These are phyloP conservation scores for Agriopis aurantiaria DNA, from an alignment of 2,888 invertebrate genomes.

Conservation along the genomic window DNA sequence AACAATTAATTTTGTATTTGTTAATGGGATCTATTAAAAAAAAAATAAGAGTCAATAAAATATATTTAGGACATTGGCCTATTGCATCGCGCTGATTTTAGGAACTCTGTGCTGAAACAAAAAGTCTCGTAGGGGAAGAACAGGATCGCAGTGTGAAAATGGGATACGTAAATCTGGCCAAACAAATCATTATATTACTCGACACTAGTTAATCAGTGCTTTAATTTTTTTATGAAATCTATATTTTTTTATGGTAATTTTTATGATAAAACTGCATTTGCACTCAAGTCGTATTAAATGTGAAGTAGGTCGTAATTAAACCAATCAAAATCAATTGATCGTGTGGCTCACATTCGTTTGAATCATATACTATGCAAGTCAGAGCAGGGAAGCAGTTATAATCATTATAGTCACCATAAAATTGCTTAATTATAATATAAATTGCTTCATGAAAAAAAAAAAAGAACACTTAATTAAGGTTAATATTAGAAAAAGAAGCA, in stretches of 20 bases:
- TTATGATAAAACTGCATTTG: slow-evolving; percentile 22
- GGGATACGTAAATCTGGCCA: slow-evolving; percentile 15
- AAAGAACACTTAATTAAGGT: background rate
- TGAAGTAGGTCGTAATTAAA: slow-evolving; percentile 26
- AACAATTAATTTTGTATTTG: too few species aligned
- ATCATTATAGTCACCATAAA: background rate
- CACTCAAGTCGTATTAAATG: slow-evolving; percentile 5
- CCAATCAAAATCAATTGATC: slow-evolving; percentile 19
- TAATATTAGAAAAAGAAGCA: background rate
- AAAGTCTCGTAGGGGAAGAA: slow-evolving; percentile 21
- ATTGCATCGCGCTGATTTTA: slow-evolving; percentile 13
- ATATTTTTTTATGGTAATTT: slow-evolving; percentile 15
- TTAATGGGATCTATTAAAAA: too few species aligned
- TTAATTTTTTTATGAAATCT: background rate
- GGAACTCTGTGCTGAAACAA: slow-evolving; percentile 25
- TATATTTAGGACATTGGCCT: too few species aligned
- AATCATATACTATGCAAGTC: background rate
- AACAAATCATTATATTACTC: background rate
- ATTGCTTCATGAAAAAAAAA: background rate
- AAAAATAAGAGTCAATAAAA: too few species aligned
- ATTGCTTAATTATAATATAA: background rate
- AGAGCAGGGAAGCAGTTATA: background rate
- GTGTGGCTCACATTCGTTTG: background rate
- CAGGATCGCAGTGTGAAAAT: slow-evolving; percentile 2
- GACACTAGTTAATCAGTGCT: slow-evolving; percentile 10